Base-by-base conservation (phyloP, 2,797 vertebrate species). In the Sarcophilus harrisii region DNA sequence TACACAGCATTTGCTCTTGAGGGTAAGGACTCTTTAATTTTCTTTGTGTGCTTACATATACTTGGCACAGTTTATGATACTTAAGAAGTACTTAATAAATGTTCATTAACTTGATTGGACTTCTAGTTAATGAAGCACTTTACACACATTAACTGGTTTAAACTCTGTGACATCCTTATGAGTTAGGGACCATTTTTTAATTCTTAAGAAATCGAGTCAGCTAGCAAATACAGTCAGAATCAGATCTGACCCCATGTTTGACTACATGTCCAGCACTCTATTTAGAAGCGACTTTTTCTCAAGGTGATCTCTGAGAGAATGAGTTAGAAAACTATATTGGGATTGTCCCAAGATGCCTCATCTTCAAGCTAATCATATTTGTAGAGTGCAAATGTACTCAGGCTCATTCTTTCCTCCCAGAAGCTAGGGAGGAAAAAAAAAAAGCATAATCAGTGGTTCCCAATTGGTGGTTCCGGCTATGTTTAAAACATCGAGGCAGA, bases 301-400 rank as follows among this genome's bases (percentile, higher is more conserved):
- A 91, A 91, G 49, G 87, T 89, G 30, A 18, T n/a, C 57, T 9
- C 90, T 66, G 30, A 93, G 29, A 49, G 57, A 30, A 91, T 24
- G 0, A 2, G 96, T 93, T 73, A 93, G 89, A 57, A 59, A 89
- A 93, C 5, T 49, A 14, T 58, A 91, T 92, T 92, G 91, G 93
- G 28, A 93, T 10, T 1, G 91, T 62, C 89, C 58, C 18, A 49
- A n/a, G 38, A 28, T 57, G 16, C 54, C 13, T 9, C 1, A 52
- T 13, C 24, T 94, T 81, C 58, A 54, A 55, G 57, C 32, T 38
- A 2, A 1, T 45, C 38, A 27, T 81, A 13, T 90, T 24, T 38
- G 24, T 28, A 38, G 60, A 94, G 1, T 9, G 16, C 62, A 24
- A 81, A 45, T 45, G 21, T 81, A 81, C 38, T 45, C 57, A 93